phyloP scores from a whole-genome alignment of 2,113 vertebrate species.

The Aptenodytes patagonicus region DNA sequence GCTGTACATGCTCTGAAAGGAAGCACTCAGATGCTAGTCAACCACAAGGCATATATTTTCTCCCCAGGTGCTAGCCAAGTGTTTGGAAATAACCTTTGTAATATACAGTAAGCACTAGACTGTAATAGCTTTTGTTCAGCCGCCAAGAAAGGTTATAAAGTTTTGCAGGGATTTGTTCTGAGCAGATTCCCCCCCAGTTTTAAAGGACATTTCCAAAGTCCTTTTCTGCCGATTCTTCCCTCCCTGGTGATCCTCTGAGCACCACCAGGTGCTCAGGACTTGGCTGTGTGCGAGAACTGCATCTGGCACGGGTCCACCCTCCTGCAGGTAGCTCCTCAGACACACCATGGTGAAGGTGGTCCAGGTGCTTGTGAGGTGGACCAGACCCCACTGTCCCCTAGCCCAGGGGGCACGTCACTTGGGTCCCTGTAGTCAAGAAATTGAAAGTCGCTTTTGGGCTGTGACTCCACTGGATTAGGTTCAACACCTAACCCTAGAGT shows the following conservation, averaged over 20 bases:
- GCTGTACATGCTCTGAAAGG: neutral
- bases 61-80: neutral
- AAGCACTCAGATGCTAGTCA: neutral
- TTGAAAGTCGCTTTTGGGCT: rapidly evolving
- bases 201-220: neutral
- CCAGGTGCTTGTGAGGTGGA: neutral
- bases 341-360: rapidly evolving
- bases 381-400: no score
- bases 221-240: neutral
- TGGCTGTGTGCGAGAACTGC: rapidly evolving
- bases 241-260: neutral
- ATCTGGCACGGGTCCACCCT: neutral
- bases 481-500: neutral
- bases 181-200: neutral
- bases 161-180: neutral
- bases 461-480: neutral
- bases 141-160: neutral
- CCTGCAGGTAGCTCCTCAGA: neutral
- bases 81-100: conserved; percentile 30
- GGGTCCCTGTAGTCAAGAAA: neutral
- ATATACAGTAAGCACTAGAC: neutral
- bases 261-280: neutral
- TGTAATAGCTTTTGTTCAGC: conserved; percentile 1
- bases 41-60: conserved; percentile 34
- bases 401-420: neutral